Evolutionary conservation across 2,888 invertebrate genomes (phyloP).

Genomic region (Cephonodes hylas): DNA sequence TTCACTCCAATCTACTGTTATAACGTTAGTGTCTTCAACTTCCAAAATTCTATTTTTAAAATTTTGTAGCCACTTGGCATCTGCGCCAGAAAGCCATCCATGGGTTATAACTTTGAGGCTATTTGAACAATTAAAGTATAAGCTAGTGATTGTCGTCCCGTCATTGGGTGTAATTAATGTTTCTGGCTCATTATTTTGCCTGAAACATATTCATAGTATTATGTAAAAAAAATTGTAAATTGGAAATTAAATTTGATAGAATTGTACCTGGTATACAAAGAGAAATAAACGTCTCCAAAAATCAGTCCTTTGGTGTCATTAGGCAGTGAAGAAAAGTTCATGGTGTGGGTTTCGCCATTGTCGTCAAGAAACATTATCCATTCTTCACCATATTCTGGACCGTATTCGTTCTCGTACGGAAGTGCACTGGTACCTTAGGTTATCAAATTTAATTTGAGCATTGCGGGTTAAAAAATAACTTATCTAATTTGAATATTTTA

Average conservation of each 20-base stretch:
- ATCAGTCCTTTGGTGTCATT: conserved; percentile 44
- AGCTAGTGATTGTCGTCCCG: conserved; percentile 41
- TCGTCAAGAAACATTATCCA: conserved; percentile 74
- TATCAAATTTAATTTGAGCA: neutral
- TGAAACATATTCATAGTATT: conserved; percentile 29
- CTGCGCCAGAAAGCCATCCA: conserved; percentile 73
- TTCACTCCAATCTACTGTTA: conserved; percentile 73
- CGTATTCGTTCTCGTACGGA: conserved; percentile 43
- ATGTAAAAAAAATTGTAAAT: neutral
- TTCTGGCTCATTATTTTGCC: conserved; percentile 55
- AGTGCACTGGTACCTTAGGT: conserved; percentile 18
- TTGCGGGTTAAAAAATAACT: neutral
- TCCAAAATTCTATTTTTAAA: conserved; percentile 69
- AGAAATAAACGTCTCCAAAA: conserved; percentile 66
- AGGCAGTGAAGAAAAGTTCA: conserved; percentile 63
- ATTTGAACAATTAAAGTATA: conserved; percentile 62
- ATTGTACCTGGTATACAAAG: conserved; percentile 67
- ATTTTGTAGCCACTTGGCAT: conserved; percentile 54
- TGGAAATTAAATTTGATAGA: no score
- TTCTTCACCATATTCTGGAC: conserved; percentile 60
- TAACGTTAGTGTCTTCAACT: conserved; percentile 71
- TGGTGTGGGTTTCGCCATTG: conserved; percentile 53
- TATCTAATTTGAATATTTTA: neutral
- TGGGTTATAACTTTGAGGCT: conserved; percentile 77
- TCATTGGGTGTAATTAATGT: conserved; percentile 42